phyloP scores from a whole-genome alignment of 2,888 invertebrate species.

The Tridacna crocea region DNA sequence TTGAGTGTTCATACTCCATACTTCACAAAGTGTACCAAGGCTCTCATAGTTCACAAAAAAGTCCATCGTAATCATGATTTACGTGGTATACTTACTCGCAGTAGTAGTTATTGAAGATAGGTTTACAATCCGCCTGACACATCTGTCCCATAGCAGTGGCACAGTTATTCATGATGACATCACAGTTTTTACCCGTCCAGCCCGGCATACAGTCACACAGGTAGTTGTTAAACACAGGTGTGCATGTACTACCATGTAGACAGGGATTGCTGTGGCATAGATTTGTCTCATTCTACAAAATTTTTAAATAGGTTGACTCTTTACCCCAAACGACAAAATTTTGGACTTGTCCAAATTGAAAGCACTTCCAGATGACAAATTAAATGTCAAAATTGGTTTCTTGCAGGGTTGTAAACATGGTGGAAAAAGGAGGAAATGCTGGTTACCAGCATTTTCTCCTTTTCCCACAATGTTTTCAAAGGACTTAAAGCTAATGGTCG shows the following conservation, averaged over 20 bases:
- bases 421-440: background rate
- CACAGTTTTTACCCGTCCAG: slow-evolving; percentile 68
- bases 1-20: too few relatives aligned
- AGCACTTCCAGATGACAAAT: too few relatives aligned
- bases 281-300: slow-evolving; percentile 88
- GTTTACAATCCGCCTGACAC: slow-evolving; percentile 52
- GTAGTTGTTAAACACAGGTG: slow-evolving; percentile 48
- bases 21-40: too few relatives aligned
- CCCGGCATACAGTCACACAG: slow-evolving; percentile 65
- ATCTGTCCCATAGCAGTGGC: slow-evolving; percentile 19
- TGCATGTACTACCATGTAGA: slow-evolving; percentile 93
- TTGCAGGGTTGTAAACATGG: background rate
- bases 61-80: too few relatives aligned
- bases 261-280: slow-evolving; percentile 97
- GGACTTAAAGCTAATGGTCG: background rate
- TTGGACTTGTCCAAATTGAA: too few relatives aligned
- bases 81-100: slow-evolving; percentile 79
- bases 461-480: background rate
- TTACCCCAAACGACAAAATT: too few relatives aligned
- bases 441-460: background rate
- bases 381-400: too few relatives aligned
- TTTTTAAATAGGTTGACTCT: background rate
- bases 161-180: slow-evolving; percentile 58
- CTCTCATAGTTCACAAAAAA: too few relatives aligned
- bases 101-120: slow-evolving; percentile 69